A percentile compares a stretch with the other conserved stretches of the same genome.
Conservation (phyloP, 2,797 vertebrate species). For the Diceros bicornis region DNA sequence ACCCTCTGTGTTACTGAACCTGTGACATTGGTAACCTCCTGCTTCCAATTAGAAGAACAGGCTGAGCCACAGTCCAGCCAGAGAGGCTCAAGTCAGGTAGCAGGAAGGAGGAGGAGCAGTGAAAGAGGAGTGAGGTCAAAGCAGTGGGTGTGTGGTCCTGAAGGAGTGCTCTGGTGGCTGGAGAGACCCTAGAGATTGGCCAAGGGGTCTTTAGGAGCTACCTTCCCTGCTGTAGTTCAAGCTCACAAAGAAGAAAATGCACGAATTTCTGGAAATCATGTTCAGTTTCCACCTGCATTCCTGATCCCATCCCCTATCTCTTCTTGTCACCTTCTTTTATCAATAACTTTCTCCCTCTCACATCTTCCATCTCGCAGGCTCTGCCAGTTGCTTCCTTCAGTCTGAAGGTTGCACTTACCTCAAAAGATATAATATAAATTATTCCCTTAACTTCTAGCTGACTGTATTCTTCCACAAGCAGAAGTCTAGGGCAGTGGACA, state of each 20-base stretch:
- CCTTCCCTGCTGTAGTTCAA: background rate
- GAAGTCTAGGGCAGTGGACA: background rate
- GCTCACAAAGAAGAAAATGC: background rate
- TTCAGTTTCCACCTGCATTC: background rate
- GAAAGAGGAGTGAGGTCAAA: background rate
- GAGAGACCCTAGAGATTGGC: background rate
- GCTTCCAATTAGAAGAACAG: slow-evolving; percentile 48
- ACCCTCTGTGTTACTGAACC: background rate
- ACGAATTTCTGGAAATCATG: background rate
- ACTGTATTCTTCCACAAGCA: background rate
- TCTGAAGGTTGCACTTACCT: background rate
- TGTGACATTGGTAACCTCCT: background rate
- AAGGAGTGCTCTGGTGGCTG: background rate
- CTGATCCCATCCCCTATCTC: background rate
- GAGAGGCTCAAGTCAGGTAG: background rate
- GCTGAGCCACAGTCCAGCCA: background rate
- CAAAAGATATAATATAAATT: background rate
- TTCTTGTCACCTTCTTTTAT: background rate
- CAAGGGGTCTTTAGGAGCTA: background rate
- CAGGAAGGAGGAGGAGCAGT: background rate
- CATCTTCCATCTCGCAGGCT: background rate
- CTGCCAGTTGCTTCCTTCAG: background rate
- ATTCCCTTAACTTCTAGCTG: background rate
- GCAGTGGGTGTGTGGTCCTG: too few relatives aligned
- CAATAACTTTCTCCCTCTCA: background rate